A percentile compares a stretch with the other conserved stretches of the same genome.
Conservation (phyloP, 1,140 invertebrate species). For the Kradibia gibbosae region DNA sequence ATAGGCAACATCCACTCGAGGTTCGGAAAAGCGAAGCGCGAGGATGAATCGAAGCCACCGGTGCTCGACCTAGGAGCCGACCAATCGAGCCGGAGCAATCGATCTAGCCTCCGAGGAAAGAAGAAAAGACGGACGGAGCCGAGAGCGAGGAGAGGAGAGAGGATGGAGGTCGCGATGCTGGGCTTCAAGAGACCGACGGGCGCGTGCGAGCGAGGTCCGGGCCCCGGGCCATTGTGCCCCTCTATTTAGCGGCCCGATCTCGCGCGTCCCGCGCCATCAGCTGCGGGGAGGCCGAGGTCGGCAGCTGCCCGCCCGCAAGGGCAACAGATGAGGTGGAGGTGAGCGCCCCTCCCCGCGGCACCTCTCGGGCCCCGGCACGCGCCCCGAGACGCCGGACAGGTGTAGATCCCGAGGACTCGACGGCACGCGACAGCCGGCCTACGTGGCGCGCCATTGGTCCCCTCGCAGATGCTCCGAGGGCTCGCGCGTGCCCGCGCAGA, state of each 20-base stretch:
- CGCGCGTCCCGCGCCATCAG: neutral
- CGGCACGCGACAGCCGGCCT: constrained; percentile 65
- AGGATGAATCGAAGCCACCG: no score
- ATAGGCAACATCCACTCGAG: no score
- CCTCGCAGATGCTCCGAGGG: constrained; percentile 53
- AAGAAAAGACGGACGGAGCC: no score
- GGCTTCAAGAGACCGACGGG: no score
- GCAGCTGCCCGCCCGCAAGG: constrained; percentile 19
- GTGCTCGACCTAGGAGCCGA: no score
- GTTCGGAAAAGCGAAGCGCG: no score
- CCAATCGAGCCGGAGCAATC: no score
- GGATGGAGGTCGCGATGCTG: no score
- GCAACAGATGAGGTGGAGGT: neutral
- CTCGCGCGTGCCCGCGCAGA: neutral
- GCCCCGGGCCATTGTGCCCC: neutral
- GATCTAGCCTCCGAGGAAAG: no score
- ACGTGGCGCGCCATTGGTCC: constrained; percentile 58
- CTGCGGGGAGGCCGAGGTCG: neutral
- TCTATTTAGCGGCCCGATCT: no score
- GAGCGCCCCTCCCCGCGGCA: neutral
- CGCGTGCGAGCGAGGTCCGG: neutral
- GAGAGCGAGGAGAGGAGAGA: neutral
- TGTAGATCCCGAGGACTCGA: constrained; percentile 55
- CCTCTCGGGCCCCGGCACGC: constrained; percentile 6
- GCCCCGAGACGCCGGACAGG: constrained; percentile 56